Evolutionary conservation across 2,888 invertebrate species (phyloP).

Genomic region (Chesias legatella): DNA sequence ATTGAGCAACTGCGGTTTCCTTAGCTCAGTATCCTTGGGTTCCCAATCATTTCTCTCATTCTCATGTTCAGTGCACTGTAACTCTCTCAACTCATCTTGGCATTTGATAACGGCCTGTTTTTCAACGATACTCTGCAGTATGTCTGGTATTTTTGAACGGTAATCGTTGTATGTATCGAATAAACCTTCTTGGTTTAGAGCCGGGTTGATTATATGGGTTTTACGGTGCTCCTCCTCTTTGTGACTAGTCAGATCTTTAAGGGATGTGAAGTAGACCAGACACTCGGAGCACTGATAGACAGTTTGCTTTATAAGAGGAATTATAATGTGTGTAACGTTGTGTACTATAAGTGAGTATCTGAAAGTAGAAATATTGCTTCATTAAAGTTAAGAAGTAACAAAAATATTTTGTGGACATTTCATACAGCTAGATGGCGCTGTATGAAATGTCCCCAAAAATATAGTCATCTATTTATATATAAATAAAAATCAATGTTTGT

Average conservation of each 20-base stretch:
- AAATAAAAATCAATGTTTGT: no score
- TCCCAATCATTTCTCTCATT: no score
- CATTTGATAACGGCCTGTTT: constrained; percentile 18
- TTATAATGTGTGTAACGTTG: constrained; percentile 46
- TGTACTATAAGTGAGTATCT: constrained; percentile 43
- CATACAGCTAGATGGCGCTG: no score
- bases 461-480: no score
- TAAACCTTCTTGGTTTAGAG: not conserved
- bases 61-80: not conserved
- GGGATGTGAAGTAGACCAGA: constrained; percentile 32
- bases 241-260: constrained; percentile 32
- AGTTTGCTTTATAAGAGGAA: constrained; percentile 38
- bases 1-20: no score
- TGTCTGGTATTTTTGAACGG: constrained; percentile 11
- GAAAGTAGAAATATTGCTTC: constrained; percentile 31
- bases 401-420: no score
- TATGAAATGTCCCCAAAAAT: no score
- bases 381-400: no score
- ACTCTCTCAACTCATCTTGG: constrained; percentile 1
- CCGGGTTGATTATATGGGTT: not conserved
- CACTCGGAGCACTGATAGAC: constrained; percentile 36
- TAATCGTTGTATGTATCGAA: not conserved
- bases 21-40: no score
- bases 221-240: constrained; percentile 26
- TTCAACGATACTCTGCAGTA: constrained; percentile 16